These are phyloP conservation scores for Hepsetus odoe DNA, from an alignment of 2,113 vertebrate species.

Conservation along the genomic window DNA sequence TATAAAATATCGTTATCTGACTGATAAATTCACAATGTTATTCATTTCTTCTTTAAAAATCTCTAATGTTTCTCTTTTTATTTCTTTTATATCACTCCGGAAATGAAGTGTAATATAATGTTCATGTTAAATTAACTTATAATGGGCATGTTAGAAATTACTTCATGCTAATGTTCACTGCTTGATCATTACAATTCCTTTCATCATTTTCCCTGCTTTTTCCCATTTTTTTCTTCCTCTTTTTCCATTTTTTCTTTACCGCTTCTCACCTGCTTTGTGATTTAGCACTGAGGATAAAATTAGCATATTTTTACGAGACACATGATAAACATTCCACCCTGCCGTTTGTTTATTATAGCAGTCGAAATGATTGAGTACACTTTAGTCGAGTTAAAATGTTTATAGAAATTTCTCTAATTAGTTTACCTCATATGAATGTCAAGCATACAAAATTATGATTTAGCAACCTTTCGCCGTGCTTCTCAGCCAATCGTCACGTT, in stretches of 20 bases:
- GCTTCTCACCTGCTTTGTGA: neutral
- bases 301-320: neutral
- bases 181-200: too few relatives aligned
- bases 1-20: too few relatives aligned
- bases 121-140: too few relatives aligned
- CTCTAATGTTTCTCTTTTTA: too few relatives aligned
- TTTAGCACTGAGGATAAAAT: neutral
- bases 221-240: neutral
- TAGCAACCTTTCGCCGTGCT: constrained; percentile 4
- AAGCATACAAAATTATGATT: constrained; percentile 2
- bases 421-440: constrained; percentile 21
- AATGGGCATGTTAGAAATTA: too few relatives aligned
- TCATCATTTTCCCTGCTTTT: neutral
- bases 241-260: neutral
- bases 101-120: too few relatives aligned
- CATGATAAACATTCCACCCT: neutral
- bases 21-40: too few relatives aligned
- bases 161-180: too few relatives aligned
- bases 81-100: too few relatives aligned
- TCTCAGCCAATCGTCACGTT: neutral
- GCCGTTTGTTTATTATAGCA: neutral
- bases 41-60: too few relatives aligned
- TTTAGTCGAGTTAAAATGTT: constrained; percentile 26
- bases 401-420: constrained; percentile 30
- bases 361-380: constrained; percentile 12